Base-by-base conservation (phyloP, 2,113 vertebrate genomes). In the Cavia aperea region DNA sequence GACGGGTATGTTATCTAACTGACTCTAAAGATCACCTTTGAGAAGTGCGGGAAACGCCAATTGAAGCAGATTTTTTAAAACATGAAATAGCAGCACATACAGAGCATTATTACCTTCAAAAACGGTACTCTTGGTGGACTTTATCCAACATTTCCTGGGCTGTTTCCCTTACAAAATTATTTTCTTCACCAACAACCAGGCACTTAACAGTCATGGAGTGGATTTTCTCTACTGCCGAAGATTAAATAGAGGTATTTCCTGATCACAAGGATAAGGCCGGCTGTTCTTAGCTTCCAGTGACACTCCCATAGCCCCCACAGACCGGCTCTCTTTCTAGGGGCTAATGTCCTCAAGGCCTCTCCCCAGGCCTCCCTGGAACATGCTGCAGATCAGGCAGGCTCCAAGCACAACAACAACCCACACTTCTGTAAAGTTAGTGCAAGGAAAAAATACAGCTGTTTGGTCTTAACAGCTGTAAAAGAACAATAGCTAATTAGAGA, bases 401-500 rank as follows among this genome's bases (percentile, higher is more conserved):
- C 89, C 62, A 77, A 94, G 68, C 10, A 26, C 43, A 91, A 92
- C 49, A 78, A 43, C 75, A 93, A 65, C 36, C 49, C 75, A 94
- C 86, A 16, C 83, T 90, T 83, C 86, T 91, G 87, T 81, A 16
- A 51, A 16, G 58, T 82, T 79, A 90, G 78, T 89, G 81, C 21
- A 77, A 63, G 82, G 66, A 81, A 91, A 78, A 84, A 89, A 95
- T 36, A 90, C 92, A 96, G 96, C 94, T 96, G 92, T 72, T 95
- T 51, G 13, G n/a, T 88, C 73, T 93, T 60, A 95, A 95, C 94
- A 97, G 96, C 96, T 97, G 86, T 91, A 93, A 94, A 86, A 46
- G 70, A 95, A 97, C 94, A 95, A 96, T 95, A 82, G 91, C 81
- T 89, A 95, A 95, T 97, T 95, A 96, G 87, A 93, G 66, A 93